Conservation (phyloP, 2,113 vertebrate genomes). For the Rhinolophus sinicus region DNA sequence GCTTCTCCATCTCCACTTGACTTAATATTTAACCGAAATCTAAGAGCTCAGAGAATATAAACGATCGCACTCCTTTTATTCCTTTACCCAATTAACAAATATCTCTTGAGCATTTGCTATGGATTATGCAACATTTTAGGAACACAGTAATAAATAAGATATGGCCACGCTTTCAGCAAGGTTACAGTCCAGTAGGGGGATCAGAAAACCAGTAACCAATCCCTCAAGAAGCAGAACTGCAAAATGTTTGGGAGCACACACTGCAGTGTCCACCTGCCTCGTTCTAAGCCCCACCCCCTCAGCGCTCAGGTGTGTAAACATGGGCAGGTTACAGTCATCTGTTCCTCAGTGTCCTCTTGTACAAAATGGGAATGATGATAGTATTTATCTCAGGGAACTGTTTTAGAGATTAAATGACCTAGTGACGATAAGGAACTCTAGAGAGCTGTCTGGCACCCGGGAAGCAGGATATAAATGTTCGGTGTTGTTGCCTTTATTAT, state of each 20-base stretch:
- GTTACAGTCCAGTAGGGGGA: neutral
- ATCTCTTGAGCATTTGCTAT: neutral
- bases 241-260: neutral
- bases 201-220: neutral
- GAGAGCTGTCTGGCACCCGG: neutral
- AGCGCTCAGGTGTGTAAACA: neutral
- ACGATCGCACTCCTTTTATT: neutral
- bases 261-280: neutral
- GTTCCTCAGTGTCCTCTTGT: neutral
- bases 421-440: neutral
- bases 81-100: neutral
- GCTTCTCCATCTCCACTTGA: neutral
- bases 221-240: neutral
- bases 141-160: neutral
- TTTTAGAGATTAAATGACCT: neutral
- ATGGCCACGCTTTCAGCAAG: neutral
- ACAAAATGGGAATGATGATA: neutral
- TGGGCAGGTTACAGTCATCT: neutral
- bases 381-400: neutral
- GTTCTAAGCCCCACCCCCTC: neutral
- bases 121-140: neutral
- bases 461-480: neutral
- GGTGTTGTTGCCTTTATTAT: neutral
- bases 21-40: conserved; percentile 8
- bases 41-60: neutral